Evolutionary conservation across 2,797 vertebrate species (phyloP).

Genomic region (Melanotaenia pygmaea): DNA sequence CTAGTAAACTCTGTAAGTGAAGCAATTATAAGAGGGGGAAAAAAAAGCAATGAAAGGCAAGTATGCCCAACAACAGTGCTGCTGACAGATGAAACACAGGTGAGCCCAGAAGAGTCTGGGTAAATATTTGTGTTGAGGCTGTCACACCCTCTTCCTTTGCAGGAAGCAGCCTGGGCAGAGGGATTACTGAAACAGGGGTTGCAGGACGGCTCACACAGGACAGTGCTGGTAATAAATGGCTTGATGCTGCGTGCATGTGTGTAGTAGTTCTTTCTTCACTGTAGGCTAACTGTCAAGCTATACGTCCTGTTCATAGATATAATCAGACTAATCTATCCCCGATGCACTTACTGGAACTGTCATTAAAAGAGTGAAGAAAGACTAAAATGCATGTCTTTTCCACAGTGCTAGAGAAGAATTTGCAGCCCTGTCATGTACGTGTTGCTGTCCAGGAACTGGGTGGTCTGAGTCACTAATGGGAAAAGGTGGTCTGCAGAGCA

Average conservation of each 20-base stretch:
- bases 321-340: constrained; percentile 59
- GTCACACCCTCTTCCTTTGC: constrained; percentile 57
- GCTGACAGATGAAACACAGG: constrained; percentile 69
- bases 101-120: constrained; percentile 67
- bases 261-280: neutral
- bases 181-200: constrained; percentile 45
- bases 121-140: constrained; percentile 75
- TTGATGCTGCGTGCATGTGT: neutral
- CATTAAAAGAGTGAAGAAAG: constrained; percentile 51
- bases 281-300: constrained; percentile 32
- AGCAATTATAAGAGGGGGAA: neutral
- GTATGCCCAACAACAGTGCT: constrained; percentile 8
- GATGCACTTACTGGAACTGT: constrained; percentile 46
- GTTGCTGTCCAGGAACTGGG: constrained; percentile 50
- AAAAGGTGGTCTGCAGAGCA: constrained; percentile 44
- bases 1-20: neutral
- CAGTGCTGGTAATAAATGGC: constrained; percentile 48
- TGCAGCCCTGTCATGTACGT: constrained; percentile 33
- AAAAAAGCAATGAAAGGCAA: neutral
- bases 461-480: constrained; percentile 60
- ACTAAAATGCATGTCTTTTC: constrained; percentile 28
- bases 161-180: constrained; percentile 50
- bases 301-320: constrained; percentile 59
- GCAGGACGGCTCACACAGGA: constrained; percentile 29
- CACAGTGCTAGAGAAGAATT: constrained; percentile 38